Base-by-base conservation (phyloP, 2,888 invertebrate species). In the Cancer borealis region DNA sequence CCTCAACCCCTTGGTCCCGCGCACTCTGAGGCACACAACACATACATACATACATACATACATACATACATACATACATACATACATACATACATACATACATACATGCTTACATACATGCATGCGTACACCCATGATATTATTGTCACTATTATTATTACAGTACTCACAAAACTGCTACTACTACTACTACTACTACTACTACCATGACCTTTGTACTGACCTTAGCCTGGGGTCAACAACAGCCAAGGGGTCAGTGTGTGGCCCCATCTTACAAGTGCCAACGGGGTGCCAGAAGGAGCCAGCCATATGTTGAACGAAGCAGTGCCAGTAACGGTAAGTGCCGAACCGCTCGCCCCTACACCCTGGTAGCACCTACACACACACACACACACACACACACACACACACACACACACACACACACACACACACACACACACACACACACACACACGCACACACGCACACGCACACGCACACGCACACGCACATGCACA, bases 211-310 rank as follows among this genome's bases (percentile, higher is more conserved):
- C 4, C 6, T 73, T 21, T 26, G 73, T 5, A 73, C 91, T 90
- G 73, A 96, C 96, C 95, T 97, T 88, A 99, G 96, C 96, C 98
- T 97, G 0, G 98, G 97, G 96, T 98, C 98, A 0, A 98, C 98
- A 0, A 98, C 98, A 21, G 98, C 97, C 91, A 97, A 97, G 0
- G 98, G 98, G 96, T 98, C 98, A 96, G 47, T 46, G 21, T 88
- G 14, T 26, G 96, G 96, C 0, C 98, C 98, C 98, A 98, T 98
- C 96, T 98, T 98, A 0, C 98, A 97, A 0, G 98, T 98, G 93
- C 98, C 98, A 0, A 98, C 98, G 97, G 98, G 97, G 91, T 96
- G 96, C 94, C 96, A 96, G 47, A 98, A 97, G 0, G 98, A 98
- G n/a, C 94, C 60, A 4, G 93, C 94, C 95, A 95, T 73, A 60